Percentiles rank a stretch among this genome's conserved stretches.
Evolutionary conservation across 2,113 vertebrate species (phyloP).

Genomic region (Phrynosoma blainvillii): DNA sequence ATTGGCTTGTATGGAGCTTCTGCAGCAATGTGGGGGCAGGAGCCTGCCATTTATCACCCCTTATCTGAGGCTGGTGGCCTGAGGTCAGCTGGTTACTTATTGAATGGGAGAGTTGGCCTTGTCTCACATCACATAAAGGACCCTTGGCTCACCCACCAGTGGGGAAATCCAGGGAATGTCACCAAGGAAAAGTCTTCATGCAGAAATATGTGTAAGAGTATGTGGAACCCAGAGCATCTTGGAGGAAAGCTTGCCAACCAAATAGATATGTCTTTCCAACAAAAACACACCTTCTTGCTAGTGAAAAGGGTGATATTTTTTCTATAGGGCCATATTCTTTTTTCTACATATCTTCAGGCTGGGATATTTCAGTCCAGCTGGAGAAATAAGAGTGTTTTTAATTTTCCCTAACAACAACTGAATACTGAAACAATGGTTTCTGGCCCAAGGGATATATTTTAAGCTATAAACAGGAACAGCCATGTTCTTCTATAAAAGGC

Average conservation of each 20-base stretch:
- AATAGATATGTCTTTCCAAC: not conserved
- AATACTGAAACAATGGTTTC: not conserved
- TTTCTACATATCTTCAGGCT: fast-evolving
- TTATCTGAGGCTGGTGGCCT: not conserved
- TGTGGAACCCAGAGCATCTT: not conserved
- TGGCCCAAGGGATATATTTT: conserved; percentile 36
- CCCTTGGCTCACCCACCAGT: not conserved
- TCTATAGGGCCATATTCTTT: not conserved
- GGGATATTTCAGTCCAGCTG: not conserved
- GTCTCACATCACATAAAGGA: not conserved
- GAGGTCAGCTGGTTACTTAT: not conserved
- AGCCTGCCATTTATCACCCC: not conserved
- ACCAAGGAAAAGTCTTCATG: not conserved
- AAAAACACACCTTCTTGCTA: not conserved
- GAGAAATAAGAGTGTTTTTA: conserved; percentile 5
- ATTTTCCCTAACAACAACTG: not conserved
- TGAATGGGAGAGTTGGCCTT: not conserved
- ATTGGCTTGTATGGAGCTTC: not conserved
- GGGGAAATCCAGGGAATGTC: not conserved
- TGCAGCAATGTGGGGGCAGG: no score
- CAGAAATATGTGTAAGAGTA: not conserved
- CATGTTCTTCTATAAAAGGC: conserved; percentile 17
- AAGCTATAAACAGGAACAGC: not conserved
- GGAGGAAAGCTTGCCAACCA: not conserved
- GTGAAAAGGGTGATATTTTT: not conserved